Evolutionary conservation across 2,797 vertebrate species (phyloP), one percentile per base, ranked within the genome.

Genomic region (Eleutherodactylus coqui): DNA sequence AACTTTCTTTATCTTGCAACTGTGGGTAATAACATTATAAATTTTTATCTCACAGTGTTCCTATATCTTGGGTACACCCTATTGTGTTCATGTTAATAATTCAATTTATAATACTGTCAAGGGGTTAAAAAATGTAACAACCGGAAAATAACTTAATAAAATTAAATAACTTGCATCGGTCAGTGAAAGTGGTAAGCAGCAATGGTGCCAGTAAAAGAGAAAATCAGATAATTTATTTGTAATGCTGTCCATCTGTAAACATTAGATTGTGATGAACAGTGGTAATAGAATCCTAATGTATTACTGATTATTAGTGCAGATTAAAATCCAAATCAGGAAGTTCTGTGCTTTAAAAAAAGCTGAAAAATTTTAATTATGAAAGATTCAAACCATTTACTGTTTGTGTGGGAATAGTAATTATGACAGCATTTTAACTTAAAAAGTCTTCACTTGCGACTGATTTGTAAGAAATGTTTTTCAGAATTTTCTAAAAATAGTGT

Each of bases 301-400:
- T 69, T 82, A 70, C 3, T 14, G n/a, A 82, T 82, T 53, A 82
- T 82, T 82, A 72, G 64, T 53, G 38, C 62, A 82, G 79, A 82
- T 53, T 82, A 32, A 82, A 70, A 82, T 82, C 79, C 64, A 70
- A 69, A 82, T 82, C 64, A 82, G 64, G 45, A 81, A 43, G 79
- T 53, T 69, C 64, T 21, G 21, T 51, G 49, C 16, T 19, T 29
- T 67, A 69, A 70, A 82, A 82, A 70, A 62, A 82, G 69, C 79
- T 51, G 60, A 81, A 67, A 49, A 60, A 70, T 70, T 82, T 36
- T 82, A 82, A 82, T 82, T 72, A 82, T 8, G 4, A 53, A 67
- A 82, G 60, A 64, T 72, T 82, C 64, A 72, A 82, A 47, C 64
- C 62, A 72, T 82, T 70, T 82, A 47, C 64, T 82, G 79, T 82